Evolutionary conservation across 2,113 vertebrate genomes (phyloP), one percentile per base, ranked within the genome.

Genomic region (Platichthys flesus): DNA sequence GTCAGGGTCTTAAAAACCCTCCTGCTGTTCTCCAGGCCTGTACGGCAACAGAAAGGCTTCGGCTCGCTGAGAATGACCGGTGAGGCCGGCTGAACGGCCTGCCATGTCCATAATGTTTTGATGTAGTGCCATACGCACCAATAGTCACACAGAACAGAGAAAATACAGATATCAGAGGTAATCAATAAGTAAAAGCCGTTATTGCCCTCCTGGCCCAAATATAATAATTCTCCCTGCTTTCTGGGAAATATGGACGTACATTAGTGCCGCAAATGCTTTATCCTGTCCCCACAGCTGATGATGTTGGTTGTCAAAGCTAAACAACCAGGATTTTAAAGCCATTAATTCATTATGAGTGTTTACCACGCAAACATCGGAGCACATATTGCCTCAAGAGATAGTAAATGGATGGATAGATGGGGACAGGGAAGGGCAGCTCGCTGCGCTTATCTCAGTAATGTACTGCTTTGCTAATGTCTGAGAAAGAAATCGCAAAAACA

Each of bases 21-120:
- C 64, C 60, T 6, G 59, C 71, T 61, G 57, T 71, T 71, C 62
- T 70, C n/a, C 0, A 68, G 54, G 68, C 9, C 2, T 16, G 69
- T 42, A 40, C 21, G 20, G 82, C 45, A 73, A 80, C 76, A 24
- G 23, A 60, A 40, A 78, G 61, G 74, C 78, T 72, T 84, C 61
- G 10, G 60, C 77, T 81, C 57, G 2, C 64, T 66, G 75, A 69
- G 68, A 76, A 76, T 75, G 74, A 84, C 73, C 65, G 9, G 51
- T 71, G 71, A 71, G 62, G 6, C 56, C 5, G 20, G 67, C 59
- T 70, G 73, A 84, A 60, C 61, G 70, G 62, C 57, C 76, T 68
- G 82, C 76, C 76, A 59, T 67, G 42, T 76, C 73, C 40, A 77
- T 78, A 83, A 84, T 79, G 79, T 88, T 82, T 82, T 84, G 80